Conservation (phyloP, 2,113 vertebrate genomes). For the Acanthisitta chloris region DNA sequence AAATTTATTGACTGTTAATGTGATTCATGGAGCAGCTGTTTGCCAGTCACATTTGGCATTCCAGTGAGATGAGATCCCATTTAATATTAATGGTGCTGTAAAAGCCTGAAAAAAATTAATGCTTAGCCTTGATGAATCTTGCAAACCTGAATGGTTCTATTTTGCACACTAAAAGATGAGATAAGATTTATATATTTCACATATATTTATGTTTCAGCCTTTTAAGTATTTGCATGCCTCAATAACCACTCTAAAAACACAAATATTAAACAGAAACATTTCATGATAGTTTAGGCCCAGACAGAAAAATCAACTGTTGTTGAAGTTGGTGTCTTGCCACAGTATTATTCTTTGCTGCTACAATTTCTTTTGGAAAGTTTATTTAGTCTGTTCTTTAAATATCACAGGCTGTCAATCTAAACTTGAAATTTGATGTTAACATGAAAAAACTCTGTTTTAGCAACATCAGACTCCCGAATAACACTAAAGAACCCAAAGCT, state of each 20-base stretch:
- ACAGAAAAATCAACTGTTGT: slow-evolving; percentile 60
- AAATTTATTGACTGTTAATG: slow-evolving; percentile 66
- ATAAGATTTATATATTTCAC: slow-evolving; percentile 30
- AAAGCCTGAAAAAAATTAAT: slow-evolving; percentile 53
- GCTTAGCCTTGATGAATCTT: slow-evolving; percentile 5
- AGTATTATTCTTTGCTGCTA: slow-evolving; percentile 59
- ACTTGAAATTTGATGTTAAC: slow-evolving; percentile 52
- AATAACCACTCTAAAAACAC: slow-evolving; percentile 46
- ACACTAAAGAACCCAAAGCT: slow-evolving; percentile 29
- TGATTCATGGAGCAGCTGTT: slow-evolving; percentile 63
- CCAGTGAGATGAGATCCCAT: slow-evolving; percentile 59
- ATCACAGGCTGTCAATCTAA: slow-evolving; percentile 55
- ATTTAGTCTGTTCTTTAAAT: slow-evolving; percentile 64
- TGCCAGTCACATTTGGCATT: slow-evolving; percentile 60
- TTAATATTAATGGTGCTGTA: slow-evolving; percentile 65
- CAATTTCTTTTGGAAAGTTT: slow-evolving; percentile 56
- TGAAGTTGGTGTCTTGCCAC: slow-evolving; percentile 64
- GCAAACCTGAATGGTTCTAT: slow-evolving; percentile 39
- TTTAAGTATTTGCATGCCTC: slow-evolving; percentile 53
- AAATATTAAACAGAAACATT: slow-evolving; percentile 46
- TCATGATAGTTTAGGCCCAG: slow-evolving; percentile 40
- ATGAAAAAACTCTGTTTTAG: slow-evolving; percentile 6
- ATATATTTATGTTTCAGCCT: slow-evolving; percentile 17
- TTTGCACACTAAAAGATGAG: slow-evolving; percentile 27
- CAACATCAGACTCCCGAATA: slow-evolving; percentile 51